Evolutionary conservation across 2,888 invertebrate species (phyloP).

Genomic region (Fragum whitleyi): DNA sequence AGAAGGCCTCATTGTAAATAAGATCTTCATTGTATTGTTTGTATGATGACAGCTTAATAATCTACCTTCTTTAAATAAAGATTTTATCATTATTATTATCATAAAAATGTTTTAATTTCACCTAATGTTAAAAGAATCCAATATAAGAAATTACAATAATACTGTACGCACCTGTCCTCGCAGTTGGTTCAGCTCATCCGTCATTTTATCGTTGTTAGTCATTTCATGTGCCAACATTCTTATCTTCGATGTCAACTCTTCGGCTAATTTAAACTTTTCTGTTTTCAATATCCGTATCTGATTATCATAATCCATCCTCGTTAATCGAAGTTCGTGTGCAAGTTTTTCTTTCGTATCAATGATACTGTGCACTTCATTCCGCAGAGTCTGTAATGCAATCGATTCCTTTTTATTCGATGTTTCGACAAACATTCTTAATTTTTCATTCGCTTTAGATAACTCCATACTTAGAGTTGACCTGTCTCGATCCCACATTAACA

Average conservation of each 20-base stretch:
- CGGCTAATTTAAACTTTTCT: constrained; percentile 75
- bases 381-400: constrained; percentile 71
- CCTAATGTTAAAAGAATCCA: no score
- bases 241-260: constrained; percentile 73
- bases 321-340: constrained; percentile 71
- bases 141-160: no score
- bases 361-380: constrained; percentile 79
- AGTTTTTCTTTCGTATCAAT: constrained; percentile 80
- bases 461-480: constrained; percentile 69
- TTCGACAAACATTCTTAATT: constrained; percentile 71
- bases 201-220: constrained; percentile 70
- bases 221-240: constrained; percentile 71
- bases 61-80: no score
- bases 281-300: constrained; percentile 68
- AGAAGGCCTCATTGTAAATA: no score
- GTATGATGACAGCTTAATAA: no score
- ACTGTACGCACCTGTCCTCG: constrained; percentile 66
- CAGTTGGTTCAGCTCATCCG: constrained; percentile 64
- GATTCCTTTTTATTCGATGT: constrained; percentile 68
- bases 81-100: no score
- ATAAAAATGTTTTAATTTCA: no score
- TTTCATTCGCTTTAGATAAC: constrained; percentile 70
- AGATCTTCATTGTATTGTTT: no score
- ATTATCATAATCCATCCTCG: constrained; percentile 74
- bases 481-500: constrained; percentile 76